Conservation (phyloP, 2,113 vertebrate species). For the Drymodes brunneopygia region DNA sequence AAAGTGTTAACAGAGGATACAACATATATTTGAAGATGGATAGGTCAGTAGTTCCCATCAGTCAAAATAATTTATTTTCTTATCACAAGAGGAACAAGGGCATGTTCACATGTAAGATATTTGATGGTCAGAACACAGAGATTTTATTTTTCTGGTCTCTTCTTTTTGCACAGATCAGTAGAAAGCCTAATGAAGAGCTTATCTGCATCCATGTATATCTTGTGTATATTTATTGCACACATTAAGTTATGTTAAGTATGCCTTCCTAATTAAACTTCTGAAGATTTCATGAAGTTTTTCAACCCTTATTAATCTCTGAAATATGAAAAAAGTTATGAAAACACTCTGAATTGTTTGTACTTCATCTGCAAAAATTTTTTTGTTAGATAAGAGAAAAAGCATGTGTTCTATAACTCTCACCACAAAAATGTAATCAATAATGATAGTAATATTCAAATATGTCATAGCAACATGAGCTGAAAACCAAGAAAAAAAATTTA, state of each 20-base stretch:
- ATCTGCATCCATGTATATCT: background rate
- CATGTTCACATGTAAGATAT: background rate
- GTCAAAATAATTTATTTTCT: background rate
- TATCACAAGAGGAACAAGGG: background rate
- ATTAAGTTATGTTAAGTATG: background rate
- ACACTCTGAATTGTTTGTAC: rapidly evolving
- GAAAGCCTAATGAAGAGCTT: background rate
- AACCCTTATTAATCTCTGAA: background rate
- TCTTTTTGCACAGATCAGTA: background rate
- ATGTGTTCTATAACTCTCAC: background rate
- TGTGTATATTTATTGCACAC: background rate
- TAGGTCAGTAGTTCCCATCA: background rate
- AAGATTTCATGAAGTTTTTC: background rate
- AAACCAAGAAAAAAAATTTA: background rate
- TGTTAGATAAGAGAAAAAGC: background rate
- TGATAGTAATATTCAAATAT: background rate
- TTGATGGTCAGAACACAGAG: background rate
- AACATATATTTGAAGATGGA: background rate
- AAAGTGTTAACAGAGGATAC: background rate
- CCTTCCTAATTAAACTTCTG: background rate
- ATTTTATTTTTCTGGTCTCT: background rate
- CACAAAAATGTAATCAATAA: background rate
- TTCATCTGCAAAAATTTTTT: background rate
- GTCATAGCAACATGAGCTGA: background rate
- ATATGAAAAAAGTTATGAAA: background rate